phyloP scores from a whole-genome alignment of 1,140 invertebrate species.

The Choristoneura fumiferana region DNA sequence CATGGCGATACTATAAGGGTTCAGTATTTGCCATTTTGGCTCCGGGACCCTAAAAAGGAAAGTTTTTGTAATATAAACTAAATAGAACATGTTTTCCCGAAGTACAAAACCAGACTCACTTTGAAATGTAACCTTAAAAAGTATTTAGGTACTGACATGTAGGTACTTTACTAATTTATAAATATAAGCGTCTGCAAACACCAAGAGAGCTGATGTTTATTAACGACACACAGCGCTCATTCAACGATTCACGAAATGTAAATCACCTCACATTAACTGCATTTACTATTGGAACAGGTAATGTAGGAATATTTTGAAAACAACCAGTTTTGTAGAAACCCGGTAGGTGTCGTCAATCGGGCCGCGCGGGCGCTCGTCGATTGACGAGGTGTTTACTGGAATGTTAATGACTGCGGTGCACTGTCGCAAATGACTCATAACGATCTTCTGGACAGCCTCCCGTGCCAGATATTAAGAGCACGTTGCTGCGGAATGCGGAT shows the following conservation, averaged over 20 bases:
- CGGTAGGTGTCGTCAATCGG: background rate
- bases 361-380: conserved; percentile 22
- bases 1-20: no score
- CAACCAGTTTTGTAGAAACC: conserved; percentile 15
- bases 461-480: conserved; percentile 57
- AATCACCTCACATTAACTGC: background rate
- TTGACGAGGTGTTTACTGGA: conserved; percentile 52
- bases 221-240: background rate
- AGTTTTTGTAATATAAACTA: no score
- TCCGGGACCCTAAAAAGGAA: no score
- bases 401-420: conserved; percentile 67
- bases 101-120: no score
- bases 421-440: conserved; percentile 62
- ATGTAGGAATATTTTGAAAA: conserved; percentile 14
- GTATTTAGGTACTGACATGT: no score
- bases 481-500: conserved; percentile 65
- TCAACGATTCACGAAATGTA: background rate
- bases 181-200: no score
- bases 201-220: background rate
- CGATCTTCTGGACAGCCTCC: conserved; percentile 42
- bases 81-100: no score
- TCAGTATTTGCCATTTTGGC: no score
- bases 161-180: no score
- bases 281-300: background rate
- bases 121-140: no score